These are phyloP conservation scores for Palythoa grandis DNA, from an alignment of 92 coral and sea anemone species.

Conservation along the genomic window DNA sequence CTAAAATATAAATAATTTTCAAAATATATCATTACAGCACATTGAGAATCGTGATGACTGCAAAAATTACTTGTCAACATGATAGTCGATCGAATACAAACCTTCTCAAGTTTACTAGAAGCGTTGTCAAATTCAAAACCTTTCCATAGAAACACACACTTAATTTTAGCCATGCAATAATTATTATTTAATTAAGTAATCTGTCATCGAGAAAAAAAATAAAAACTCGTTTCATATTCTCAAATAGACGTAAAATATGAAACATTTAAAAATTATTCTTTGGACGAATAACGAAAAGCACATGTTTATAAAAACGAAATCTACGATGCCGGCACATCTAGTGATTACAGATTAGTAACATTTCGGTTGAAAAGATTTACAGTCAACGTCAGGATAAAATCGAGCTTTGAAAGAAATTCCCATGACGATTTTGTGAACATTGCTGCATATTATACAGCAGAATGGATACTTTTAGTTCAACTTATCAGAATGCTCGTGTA, in stretches of 20 bases:
- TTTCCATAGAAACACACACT: not conserved
- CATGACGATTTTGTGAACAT: not conserved
- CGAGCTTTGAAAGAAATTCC: not conserved
- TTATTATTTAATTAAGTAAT: not conserved
- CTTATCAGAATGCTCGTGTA: too few relatives aligned
- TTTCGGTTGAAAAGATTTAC: not conserved
- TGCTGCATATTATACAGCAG: not conserved
- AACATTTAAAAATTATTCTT: not conserved
- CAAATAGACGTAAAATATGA: not conserved
- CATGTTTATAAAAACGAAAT: too few relatives aligned
- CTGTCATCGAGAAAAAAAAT: not conserved
- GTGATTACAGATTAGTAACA: too few relatives aligned
- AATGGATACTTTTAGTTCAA: not conserved
- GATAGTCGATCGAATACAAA: not conserved
- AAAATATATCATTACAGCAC: not conserved
- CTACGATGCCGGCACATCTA: too few relatives aligned
- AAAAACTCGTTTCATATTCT: not conserved
- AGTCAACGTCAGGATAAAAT: not conserved
- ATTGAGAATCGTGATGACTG: not conserved
- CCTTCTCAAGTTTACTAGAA: not conserved
- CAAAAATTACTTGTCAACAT: not conserved
- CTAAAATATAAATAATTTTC: not conserved
- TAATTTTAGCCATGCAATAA: not conserved
- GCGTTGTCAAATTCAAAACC: not conserved
- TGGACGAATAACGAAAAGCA: too few relatives aligned